A percentile compares a stretch with the other conserved stretches of the same genome.
phyloP scores from a whole-genome alignment of 2,888 invertebrate species.

The Steinernema carpocapsae region DNA sequence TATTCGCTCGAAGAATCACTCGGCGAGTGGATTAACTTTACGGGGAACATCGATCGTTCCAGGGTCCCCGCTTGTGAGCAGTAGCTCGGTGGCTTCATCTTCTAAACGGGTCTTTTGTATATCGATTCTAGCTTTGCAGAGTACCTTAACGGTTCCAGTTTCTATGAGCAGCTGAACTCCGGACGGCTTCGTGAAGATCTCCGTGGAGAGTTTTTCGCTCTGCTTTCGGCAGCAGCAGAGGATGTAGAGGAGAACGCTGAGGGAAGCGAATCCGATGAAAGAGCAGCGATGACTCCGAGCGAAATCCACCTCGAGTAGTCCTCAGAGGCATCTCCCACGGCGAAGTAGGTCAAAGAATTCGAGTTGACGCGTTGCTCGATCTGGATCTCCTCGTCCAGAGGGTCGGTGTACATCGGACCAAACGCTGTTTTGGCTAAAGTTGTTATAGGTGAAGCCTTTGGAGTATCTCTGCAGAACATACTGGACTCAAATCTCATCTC shows the following conservation, averaged over 20 bases:
- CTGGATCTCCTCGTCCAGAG: conserved; percentile 29
- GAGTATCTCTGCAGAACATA: conserved; percentile 33
- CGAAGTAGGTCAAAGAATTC: conserved; percentile 37
- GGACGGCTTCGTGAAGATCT: conserved; percentile 26
- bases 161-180: conserved; percentile 23
- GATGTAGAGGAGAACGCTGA: conserved; percentile 34
- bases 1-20: conserved; percentile 51
- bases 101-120: conserved; percentile 4
- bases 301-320: conserved; percentile 21
- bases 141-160: conserved; percentile 18
- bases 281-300: conserved; percentile 30
- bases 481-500: conserved; percentile 60
- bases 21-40: conserved; percentile 45
- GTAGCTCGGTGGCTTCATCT: conserved; percentile 23
- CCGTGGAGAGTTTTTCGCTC: conserved; percentile 21
- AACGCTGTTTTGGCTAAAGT: conserved; percentile 22
- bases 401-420: not conserved
- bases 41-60: conserved; percentile 55
- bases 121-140: not conserved
- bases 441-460: not conserved
- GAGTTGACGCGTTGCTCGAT: conserved; percentile 35
- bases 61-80: conserved; percentile 54
- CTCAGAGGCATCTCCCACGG: conserved; percentile 21
- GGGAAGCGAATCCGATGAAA: conserved; percentile 34
- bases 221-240: conserved; percentile 17